Conservation (phyloP, 2,888 invertebrate genomes). For the Labia minor region DNA sequence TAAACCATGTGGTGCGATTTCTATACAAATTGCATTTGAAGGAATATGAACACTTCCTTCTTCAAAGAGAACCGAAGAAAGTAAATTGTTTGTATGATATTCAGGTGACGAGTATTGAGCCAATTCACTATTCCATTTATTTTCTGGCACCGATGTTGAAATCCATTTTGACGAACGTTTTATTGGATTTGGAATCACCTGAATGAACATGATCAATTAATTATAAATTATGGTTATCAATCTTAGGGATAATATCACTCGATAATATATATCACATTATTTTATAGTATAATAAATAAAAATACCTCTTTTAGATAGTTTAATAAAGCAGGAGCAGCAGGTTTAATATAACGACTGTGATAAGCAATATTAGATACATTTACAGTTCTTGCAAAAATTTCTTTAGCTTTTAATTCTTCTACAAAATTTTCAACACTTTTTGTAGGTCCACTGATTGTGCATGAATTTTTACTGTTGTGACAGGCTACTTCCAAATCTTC, state of each 20-base stretch:
- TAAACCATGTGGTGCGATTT: conserved; percentile 82
- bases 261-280: too few relatives aligned
- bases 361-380: conserved; percentile 30
- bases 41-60: conserved; percentile 72
- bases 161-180: conserved; percentile 67
- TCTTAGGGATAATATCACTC: too few relatives aligned
- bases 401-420: conserved; percentile 37
- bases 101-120: conserved; percentile 65
- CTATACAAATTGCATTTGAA: conserved; percentile 69
- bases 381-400: conserved; percentile 29
- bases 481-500: conserved; percentile 62
- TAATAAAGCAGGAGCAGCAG: conserved; percentile 37
- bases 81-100: conserved; percentile 68
- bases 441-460: conserved; percentile 66
- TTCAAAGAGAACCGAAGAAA: conserved; percentile 64
- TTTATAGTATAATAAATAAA: too few relatives aligned
- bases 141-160: conserved; percentile 68
- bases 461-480: conserved; percentile 65
- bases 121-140: conserved; percentile 55
- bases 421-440: conserved; percentile 50
- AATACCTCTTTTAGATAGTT: conserved; percentile 35
- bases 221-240: too few relatives aligned
- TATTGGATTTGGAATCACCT: conserved; percentile 53
- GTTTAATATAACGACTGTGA: conserved; percentile 33
- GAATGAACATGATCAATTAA: conserved; percentile 19